A percentile compares a stretch with the other conserved stretches of the same genome.
Evolutionary conservation across 2,797 vertebrate species (phyloP).

Genomic region (Sparidentex hasta): DNA sequence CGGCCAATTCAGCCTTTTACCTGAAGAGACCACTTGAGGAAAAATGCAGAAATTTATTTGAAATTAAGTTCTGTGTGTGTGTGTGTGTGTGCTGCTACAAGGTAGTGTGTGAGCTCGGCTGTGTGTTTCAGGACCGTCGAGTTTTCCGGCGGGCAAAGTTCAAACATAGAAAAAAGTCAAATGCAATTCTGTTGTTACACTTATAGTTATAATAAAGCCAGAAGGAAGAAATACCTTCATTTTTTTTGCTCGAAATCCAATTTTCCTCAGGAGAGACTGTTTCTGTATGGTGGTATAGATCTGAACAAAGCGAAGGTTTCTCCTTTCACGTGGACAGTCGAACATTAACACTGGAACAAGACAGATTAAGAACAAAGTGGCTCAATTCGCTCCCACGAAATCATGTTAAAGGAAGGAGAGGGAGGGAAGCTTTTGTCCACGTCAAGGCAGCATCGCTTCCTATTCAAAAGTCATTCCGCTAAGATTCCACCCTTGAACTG

Average conservation of each 20-base stretch:
- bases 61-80: slow-evolving; percentile 58
- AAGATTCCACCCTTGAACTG: not conserved
- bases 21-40: slow-evolving; percentile 79
- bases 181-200: slow-evolving; percentile 11
- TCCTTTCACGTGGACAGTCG: slow-evolving; percentile 9
- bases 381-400: not conserved
- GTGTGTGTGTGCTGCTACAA: slow-evolving; percentile 18
- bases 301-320: slow-evolving; percentile 15
- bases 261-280: not conserved
- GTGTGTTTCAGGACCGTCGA: slow-evolving; percentile 17
- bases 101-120: slow-evolving; percentile 4
- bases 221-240: slow-evolving; percentile 3
- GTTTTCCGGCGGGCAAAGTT: slow-evolving; percentile 23
- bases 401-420: slow-evolving; percentile 8
- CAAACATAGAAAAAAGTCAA: slow-evolving; percentile 31
- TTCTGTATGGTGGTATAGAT: not conserved
- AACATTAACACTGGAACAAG: slow-evolving; percentile 16
- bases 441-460: slow-evolving; percentile 15
- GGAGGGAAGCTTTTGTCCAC: slow-evolving; percentile 1
- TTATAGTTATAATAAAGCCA: not conserved
- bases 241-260: slow-evolving; percentile 1
- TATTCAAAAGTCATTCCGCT: not conserved
- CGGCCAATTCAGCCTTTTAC: slow-evolving; percentile 70
- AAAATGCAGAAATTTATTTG: slow-evolving; percentile 73
- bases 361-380: slow-evolving; percentile 27